Base-by-base conservation (phyloP, 2,113 vertebrate species). In the Scomber colias region DNA sequence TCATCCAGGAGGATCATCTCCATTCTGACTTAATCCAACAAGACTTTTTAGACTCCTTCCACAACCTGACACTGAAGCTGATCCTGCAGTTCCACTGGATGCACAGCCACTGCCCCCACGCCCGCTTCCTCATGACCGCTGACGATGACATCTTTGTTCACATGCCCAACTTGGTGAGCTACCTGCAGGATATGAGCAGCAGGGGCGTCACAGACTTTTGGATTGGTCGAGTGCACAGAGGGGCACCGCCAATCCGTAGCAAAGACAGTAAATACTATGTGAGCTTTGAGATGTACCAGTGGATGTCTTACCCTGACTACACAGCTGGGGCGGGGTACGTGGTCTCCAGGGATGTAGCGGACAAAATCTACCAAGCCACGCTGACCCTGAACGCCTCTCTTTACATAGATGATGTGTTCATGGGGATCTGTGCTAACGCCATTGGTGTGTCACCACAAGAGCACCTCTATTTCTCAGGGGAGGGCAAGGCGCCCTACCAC, bases 131-230 rank as follows among this genome's bases (percentile, higher is more conserved):
- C 75, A 99, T 99, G 98, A 97, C 96, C 3, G 96, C 97, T 0
- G 97, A 99, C 15, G 97, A 99, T 2, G 97, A 99, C 86, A 95
- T 99, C 88, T 99, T 99, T 65, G 93, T 99, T 62, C 98, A 99
- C 85, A 96, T 96, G 95, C 97, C 97, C 84, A 99, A 99, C 90
- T 93, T 99, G 17, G 94, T 97, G 53, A 90, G 81, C 19, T 98
- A 99, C 92, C 95, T 99, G 77, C 96, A 94, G 90, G 91, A 89
- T 27, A 66, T 95, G 77, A 92, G 90, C 85, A 87, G 81, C 72
- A 90, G 86, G 7, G 95, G 95, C 0, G 89, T 93, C 77, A 95
- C 92, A 0, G 95, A 97, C 87, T 93, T 99, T 69, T 99, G 98
- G 98, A 90, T 98, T 7, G 98, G 98, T 13, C 95, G 93, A 3